These are phyloP conservation scores for Tethya wilhelma DNA, from an alignment of 37 sponge, comb jelly and placozoan genomes.

Conservation along the genomic window DNA sequence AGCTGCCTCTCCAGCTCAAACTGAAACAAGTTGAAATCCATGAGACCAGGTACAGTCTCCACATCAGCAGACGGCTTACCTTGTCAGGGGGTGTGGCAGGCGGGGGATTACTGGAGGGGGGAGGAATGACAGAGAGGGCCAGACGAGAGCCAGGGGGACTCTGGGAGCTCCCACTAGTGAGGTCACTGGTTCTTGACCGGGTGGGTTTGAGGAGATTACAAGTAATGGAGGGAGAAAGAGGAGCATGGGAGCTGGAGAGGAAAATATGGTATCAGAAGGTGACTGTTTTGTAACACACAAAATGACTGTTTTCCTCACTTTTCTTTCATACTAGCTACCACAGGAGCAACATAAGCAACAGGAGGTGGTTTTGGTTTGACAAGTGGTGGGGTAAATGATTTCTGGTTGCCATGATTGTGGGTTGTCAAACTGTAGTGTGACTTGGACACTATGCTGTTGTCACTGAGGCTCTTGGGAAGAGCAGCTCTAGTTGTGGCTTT, in stretches of 20 bases:
- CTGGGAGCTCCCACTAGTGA: not conserved
- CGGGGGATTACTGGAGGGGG: not conserved
- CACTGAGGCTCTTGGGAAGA: not conserved
- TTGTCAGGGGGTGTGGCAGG: not conserved
- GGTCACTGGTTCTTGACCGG: not conserved
- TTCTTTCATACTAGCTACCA: not conserved
- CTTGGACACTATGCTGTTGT: not conserved
- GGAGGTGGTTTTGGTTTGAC: constrained; percentile 6
- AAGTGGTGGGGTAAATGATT: not conserved
- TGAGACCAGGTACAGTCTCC: no score
- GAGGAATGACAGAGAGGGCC: not conserved
- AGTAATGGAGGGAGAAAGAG: not conserved
- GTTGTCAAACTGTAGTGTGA: not conserved
- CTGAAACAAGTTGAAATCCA: not conserved
- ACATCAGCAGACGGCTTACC: not conserved
- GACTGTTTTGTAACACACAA: not conserved
- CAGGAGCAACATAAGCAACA: constrained; percentile 34
- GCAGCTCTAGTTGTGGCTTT: not conserved
- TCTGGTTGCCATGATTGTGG: not conserved
- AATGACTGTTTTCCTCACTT: not conserved
- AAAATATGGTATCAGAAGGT: not conserved
- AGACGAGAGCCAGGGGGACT: constrained; percentile 2
- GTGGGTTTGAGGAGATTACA: not conserved
- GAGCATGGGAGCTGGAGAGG: not conserved
- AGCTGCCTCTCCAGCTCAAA: constrained; percentile 4